phyloP scores from a whole-genome alignment of 2,797 vertebrate species.

The Peromyscus eremicus region DNA sequence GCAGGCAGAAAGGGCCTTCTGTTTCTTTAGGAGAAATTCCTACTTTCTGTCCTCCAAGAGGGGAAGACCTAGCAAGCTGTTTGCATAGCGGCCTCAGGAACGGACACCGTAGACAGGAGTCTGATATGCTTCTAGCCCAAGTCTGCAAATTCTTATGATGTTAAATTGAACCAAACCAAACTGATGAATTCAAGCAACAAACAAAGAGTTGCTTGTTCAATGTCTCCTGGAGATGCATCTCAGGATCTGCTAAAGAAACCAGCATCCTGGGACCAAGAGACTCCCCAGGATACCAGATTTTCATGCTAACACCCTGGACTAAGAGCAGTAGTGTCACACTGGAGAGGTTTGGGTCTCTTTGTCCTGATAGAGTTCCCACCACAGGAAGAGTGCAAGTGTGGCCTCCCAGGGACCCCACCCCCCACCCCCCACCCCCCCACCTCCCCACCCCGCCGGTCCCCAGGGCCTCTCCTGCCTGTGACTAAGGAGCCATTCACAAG shows the following conservation, averaged over 20 bases:
- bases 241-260: neutral
- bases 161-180: neutral
- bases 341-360: neutral
- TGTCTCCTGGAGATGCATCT: neutral
- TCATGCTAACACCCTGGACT: neutral
- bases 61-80: neutral
- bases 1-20: no score
- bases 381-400: neutral
- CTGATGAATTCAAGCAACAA: neutral
- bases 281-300: neutral
- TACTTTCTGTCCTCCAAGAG: neutral
- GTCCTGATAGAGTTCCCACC: neutral
- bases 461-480: neutral
- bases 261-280: neutral
- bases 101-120: neutral
- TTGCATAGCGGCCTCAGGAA: neutral
- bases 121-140: fast-evolving
- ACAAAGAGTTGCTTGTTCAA: neutral
- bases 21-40: neutral
- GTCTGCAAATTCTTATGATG: neutral
- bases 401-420: neutral
- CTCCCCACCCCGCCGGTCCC: neutral
- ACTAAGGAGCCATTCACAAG: neutral
- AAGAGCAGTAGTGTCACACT: neutral
- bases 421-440: neutral